Evolutionary conservation across 2,888 invertebrate genomes (phyloP), one percentile per base, ranked within the genome.

Genomic region (Lapara coniferarum): DNA sequence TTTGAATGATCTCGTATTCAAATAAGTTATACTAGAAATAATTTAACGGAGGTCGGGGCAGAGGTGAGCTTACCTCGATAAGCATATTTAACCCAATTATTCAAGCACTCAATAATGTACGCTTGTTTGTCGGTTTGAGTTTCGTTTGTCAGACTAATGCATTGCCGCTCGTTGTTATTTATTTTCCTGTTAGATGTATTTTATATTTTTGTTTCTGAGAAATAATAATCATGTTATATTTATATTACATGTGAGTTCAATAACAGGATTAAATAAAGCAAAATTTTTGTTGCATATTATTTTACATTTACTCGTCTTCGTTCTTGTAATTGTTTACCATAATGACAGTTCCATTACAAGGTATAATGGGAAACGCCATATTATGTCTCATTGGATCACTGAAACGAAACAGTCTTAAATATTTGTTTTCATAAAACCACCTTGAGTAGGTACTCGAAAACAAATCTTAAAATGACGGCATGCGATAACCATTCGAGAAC

Each of bases 1-100:
- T 10, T 8, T 19, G 55, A 55, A 19, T n/a, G 19, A 55, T 55
- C n/a, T 53, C 6, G 55, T 55, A 19, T 19, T 55, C 7, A 49
- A 49, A 2, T 63, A 49, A 16, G 59, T 49, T 63, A 46, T 16
- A n/a, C 63, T 19, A 10, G 46, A 10, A 12, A 63, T 49, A 19
- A 46, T 46, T 63, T 63, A 63, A 49, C 46, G 46, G 13, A 49
- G 16, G 49, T 16, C 12, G 49, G 63, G 46, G 16, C 46, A 63
- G 63, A 19, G 63, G 46, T 63, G 16, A 19, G 19, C 12, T 19
- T 63, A 59, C 46, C 10, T 13, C 16, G 63, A 63, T 63, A 63
- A 49, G 46, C 10, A 55, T 55, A 63, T 59, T 56, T 63, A 46
- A 63, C 63, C 46, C 46, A 63, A 49, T 63, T 63, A 63, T 46